Evolutionary conservation across 2,113 vertebrate genomes (phyloP).

Genomic region (Sorex araneus): DNA sequence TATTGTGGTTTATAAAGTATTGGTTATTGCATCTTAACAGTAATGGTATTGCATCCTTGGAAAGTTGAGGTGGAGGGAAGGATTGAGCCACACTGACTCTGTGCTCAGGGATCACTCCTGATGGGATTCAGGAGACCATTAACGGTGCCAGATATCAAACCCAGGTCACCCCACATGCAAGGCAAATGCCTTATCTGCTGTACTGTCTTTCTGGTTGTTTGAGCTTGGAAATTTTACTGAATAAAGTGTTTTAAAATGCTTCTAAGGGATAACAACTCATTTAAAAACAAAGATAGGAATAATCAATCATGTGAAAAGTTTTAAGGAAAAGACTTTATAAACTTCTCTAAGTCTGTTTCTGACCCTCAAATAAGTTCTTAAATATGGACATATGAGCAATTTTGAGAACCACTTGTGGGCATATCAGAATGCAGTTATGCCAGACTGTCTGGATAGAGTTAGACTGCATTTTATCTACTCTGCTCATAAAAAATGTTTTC

Average conservation of each 20-base stretch:
- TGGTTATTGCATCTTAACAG: constrained; percentile 35
- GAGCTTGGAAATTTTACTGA: constrained; percentile 37
- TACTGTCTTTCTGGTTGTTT: too few relatives aligned
- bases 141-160: too few relatives aligned
- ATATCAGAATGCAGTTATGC: not conserved
- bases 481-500: not conserved
- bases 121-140: too few relatives aligned
- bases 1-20: not conserved
- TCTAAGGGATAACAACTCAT: constrained; percentile 30
- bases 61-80: too few relatives aligned
- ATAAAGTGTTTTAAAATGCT: constrained; percentile 23
- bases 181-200: too few relatives aligned
- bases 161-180: too few relatives aligned
- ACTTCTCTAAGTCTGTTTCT: not conserved
- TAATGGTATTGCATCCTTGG: not conserved
- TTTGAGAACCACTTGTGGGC: not conserved
- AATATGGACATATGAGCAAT: too few relatives aligned
- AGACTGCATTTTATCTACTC: not conserved
- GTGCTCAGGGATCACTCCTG: too few relatives aligned
- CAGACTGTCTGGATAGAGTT: not conserved
- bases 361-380: not conserved
- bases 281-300: constrained; percentile 16
- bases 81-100: too few relatives aligned
- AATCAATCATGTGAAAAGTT: not conserved
- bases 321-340: constrained; percentile 26